These are phyloP conservation scores for Spodoptera picta DNA, from an alignment of 2,888 invertebrate species.

Conservation along the genomic window DNA sequence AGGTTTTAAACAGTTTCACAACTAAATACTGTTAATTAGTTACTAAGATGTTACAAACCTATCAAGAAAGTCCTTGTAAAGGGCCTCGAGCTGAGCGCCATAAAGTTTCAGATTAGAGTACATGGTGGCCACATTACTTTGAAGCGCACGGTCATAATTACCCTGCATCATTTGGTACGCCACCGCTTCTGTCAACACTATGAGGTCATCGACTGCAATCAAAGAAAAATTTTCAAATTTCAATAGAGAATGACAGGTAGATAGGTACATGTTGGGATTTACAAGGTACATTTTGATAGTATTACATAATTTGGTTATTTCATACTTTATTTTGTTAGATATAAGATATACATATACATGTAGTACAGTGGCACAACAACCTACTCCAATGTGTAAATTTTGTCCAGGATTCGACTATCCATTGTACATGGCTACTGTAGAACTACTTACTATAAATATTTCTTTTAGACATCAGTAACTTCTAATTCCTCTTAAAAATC, in stretches of 20 bases:
- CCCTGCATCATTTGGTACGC: conserved; percentile 93
- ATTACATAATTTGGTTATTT: conserved; percentile 2
- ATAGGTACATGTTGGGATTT: no score
- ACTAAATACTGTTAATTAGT: no score
- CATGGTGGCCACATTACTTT: conserved; percentile 93
- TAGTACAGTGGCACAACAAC: not conserved
- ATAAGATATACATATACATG: not conserved
- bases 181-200: conserved; percentile 94
- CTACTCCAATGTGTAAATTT: no score
- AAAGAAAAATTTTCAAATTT: conserved; percentile 17
- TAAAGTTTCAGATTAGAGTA: conserved; percentile 94
- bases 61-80: conserved; percentile 95
- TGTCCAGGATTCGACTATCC: no score
- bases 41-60: conserved; percentile 72
- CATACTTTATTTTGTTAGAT: no score
- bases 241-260: no score
- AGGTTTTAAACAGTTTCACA: no score
- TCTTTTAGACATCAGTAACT: no score
- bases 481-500: no score
- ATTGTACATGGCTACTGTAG: no score
- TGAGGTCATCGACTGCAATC: conserved; percentile 93
- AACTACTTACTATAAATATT: no score
- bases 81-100: conserved; percentile 93
- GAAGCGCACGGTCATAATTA: conserved; percentile 91
- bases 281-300: not conserved